Percentiles rank a stretch among this genome's conserved stretches.
Evolutionary conservation across 2,113 vertebrate species (phyloP).

Genomic region (Amphiprion percula): DNA sequence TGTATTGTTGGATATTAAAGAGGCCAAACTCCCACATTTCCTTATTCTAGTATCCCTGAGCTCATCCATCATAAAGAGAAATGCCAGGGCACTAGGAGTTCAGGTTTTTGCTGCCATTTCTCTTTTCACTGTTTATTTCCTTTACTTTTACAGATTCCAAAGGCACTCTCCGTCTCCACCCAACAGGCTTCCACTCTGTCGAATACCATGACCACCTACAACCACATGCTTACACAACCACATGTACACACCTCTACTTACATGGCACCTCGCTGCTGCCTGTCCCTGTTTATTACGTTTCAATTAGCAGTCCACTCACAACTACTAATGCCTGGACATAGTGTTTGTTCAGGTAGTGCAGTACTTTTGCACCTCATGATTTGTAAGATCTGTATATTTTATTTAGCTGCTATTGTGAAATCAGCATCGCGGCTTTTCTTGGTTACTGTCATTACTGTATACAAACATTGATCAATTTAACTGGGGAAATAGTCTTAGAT

Average conservation of each 20-base stretch:
- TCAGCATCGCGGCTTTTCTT: not conserved
- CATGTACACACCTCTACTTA: constrained; percentile 5
- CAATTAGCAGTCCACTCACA: constrained; percentile 6
- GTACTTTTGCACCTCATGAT: too few species aligned
- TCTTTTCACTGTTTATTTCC: constrained; percentile 79
- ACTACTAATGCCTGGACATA: not conserved
- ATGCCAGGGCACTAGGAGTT: constrained; percentile 73
- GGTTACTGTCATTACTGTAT: not conserved
- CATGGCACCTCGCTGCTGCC: not conserved
- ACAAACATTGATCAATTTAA: not conserved
- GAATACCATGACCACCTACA: constrained; percentile 37
- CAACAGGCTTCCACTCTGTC: constrained; percentile 37
- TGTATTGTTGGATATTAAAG: constrained; percentile 71
- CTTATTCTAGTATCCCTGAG: constrained; percentile 50
- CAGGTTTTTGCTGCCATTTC: constrained; percentile 72
- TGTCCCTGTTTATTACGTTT: not conserved
- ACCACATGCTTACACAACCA: constrained; percentile 19
- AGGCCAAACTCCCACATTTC: constrained; percentile 61
- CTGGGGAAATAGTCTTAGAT: not conserved
- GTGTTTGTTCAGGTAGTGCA: too few species aligned
- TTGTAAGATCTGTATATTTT: too few species aligned
- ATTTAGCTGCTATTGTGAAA: not conserved
- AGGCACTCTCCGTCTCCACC: constrained; percentile 30
- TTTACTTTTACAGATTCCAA: constrained; percentile 75
- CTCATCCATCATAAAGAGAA: constrained; percentile 80